Evolutionary conservation across 1,140 invertebrate genomes (phyloP), one percentile per base, ranked within the genome.

Genomic region (Drosophila simulans): DNA sequence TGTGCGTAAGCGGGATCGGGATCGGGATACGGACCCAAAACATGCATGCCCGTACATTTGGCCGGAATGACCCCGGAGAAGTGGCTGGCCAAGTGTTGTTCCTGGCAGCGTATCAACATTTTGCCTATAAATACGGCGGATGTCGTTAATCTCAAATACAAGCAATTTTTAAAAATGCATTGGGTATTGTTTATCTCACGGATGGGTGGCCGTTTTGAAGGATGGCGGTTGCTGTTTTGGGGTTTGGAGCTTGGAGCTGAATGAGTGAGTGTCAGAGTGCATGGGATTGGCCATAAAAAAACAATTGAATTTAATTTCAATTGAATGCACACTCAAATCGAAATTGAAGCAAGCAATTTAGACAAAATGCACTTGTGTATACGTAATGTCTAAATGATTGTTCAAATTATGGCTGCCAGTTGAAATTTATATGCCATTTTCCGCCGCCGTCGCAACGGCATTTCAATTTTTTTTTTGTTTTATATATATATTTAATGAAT

Each of bases 31-130:
- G 27, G 27, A 5, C 40, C 22, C 40, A 31, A 39, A 70, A 72
- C 65, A 58, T 40, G 37, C 27, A 57, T 20, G 15, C n/a, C 52
- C 46, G 35, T 27, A 43, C 55, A 48, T 17, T 35, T 34, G 52
- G 27, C 40, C 37, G 12, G 39, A 13, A 42, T 53, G 71, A 74
- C 60, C 72, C 40, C 69, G 46, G 57, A 52, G 49, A 66, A 58
- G 46, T 52, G 40, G 63, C 46, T 63, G 66, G 57, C 58, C 71
- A 77, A 80, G 64, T 75, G 69, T 73, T 63, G 51, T 65, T 63
- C 55, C 59, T 84, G 80, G 80, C 77, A 85, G 22, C 77, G 72
- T 70, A 81, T 85, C 82, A 85, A 72, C 58, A 79, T 83, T 86
- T 79, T 57, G 55, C 56, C 66, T 72, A 63, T 69, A 79, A 76